A percentile compares a stretch with the other conserved stretches of the same genome.
phyloP scores from a whole-genome alignment of 2,113 vertebrate genomes.

The Solea senegalensis region DNA sequence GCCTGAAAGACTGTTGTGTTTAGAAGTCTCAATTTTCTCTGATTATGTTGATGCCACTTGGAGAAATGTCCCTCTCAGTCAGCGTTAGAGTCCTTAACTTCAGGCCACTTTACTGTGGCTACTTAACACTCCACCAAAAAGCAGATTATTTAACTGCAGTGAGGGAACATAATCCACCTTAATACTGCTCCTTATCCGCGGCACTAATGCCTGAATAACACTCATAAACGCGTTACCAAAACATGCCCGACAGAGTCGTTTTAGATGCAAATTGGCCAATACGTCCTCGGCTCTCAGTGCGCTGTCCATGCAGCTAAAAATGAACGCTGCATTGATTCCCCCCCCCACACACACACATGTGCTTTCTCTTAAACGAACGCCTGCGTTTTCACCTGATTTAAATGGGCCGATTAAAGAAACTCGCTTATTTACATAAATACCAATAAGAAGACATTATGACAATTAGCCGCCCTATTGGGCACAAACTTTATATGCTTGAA shows the following conservation, averaged over 20 bases:
- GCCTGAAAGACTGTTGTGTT: not conserved
- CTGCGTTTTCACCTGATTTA: conserved; percentile 58
- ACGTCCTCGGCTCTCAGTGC: conserved; percentile 37
- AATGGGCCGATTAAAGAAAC: conserved; percentile 69
- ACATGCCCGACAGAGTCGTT: conserved; percentile 68
- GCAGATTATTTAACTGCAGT: conserved; percentile 14
- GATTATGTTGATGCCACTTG: conserved; percentile 5
- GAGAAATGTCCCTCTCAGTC: conserved; percentile 20
- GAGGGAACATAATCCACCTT: conserved; percentile 47
- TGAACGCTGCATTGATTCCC: conserved; percentile 51
- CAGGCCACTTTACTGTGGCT: conserved; percentile 10
- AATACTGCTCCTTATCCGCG: conserved; percentile 43
- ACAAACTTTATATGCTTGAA: conserved; percentile 80
- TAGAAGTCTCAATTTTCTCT: conserved; percentile 13
- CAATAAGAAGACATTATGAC: conserved; percentile 79
- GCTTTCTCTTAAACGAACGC: conserved; percentile 38
- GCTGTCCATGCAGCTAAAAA: conserved; percentile 49
- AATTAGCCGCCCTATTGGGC: conserved; percentile 79
- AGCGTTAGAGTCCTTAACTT: conserved; percentile 17
- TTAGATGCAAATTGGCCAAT: conserved; percentile 67
- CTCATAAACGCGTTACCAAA: conserved; percentile 67
- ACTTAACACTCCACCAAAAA: conserved; percentile 2
- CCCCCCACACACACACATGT: not conserved
- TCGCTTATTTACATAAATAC: conserved; percentile 82
- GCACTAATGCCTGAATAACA: conserved; percentile 56